These are phyloP conservation scores for Antedon mediterranea DNA, from an alignment of 53 echinoderm and acorn worm genomes.

Conservation along the genomic window DNA sequence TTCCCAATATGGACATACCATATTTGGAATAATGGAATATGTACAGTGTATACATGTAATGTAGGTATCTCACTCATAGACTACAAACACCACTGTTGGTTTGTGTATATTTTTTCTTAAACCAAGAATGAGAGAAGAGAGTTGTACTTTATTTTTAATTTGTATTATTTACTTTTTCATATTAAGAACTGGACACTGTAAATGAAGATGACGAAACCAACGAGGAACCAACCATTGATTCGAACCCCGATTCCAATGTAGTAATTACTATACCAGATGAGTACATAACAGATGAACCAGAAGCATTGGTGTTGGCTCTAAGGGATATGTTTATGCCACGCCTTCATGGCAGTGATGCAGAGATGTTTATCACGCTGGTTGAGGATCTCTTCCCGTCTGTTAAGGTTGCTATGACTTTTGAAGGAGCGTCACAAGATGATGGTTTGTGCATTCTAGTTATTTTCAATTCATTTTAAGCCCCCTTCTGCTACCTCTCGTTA, in stretches of 20 bases:
- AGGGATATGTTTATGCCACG: slow-evolving; percentile 81
- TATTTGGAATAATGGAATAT: too few relatives aligned
- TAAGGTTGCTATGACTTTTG: slow-evolving; percentile 60
- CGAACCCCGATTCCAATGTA: background rate
- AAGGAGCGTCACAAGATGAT: slow-evolving; percentile 13
- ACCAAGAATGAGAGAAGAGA: too few relatives aligned
- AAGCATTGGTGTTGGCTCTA: slow-evolving; percentile 62
- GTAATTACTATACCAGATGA: background rate
- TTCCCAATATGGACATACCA: too few relatives aligned
- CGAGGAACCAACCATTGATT: background rate
- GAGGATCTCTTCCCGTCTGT: slow-evolving; percentile 63
- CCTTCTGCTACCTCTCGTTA: too few relatives aligned
- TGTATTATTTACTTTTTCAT: background rate
- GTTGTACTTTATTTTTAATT: background rate
- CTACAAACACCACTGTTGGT: too few relatives aligned
- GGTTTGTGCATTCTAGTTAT: too few relatives aligned
- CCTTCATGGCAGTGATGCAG: slow-evolving; percentile 87
- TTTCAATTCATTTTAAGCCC: too few relatives aligned
- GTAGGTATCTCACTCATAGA: too few relatives aligned
- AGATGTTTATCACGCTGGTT: slow-evolving; percentile 85
- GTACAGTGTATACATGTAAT: too few relatives aligned
- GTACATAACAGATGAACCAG: slow-evolving; percentile 29
- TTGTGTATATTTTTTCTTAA: too few relatives aligned
- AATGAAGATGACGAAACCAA: background rate
- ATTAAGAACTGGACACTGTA: background rate